phyloP scores from a whole-genome alignment of 2,113 vertebrate genomes.

The Bubo bubo region DNA sequence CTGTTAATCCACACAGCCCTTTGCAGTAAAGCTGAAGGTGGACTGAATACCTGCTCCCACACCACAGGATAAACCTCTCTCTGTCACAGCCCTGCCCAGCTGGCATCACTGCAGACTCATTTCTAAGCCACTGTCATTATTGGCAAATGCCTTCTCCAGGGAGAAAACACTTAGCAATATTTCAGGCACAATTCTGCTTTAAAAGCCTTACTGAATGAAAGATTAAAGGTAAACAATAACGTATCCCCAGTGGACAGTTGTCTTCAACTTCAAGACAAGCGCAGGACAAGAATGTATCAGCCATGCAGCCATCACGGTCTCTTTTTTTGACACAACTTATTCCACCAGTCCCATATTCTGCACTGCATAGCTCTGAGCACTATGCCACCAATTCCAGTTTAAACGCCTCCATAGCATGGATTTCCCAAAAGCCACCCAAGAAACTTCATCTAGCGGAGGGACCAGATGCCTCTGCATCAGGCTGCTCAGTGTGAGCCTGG shows the following conservation, averaged over 20 bases:
- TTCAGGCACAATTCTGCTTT: neutral
- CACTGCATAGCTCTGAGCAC: neutral
- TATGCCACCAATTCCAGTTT: neutral
- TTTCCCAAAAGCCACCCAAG: neutral
- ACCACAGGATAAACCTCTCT: neutral
- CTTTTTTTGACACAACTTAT: neutral
- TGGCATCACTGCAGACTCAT: neutral
- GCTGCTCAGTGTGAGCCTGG: neutral
- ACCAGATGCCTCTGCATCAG: neutral
- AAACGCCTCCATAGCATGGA: neutral
- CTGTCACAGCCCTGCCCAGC: neutral
- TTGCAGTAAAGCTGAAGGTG: neutral
- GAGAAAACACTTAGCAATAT: neutral
- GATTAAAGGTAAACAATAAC: neutral
- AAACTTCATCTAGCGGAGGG: neutral
- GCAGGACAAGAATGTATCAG: neutral
- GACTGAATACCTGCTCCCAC: neutral
- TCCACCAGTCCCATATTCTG: neutral
- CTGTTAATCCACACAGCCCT: neutral
- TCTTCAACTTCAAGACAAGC: neutral
- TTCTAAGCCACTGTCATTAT: neutral
- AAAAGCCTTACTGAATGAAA: neutral
- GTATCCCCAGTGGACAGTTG: neutral
- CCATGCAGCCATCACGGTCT: fast-evolving
- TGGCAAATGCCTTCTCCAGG: neutral